Evolutionary conservation across 2,113 vertebrate genomes (phyloP).

Genomic region (Malurus melanocephalus): DNA sequence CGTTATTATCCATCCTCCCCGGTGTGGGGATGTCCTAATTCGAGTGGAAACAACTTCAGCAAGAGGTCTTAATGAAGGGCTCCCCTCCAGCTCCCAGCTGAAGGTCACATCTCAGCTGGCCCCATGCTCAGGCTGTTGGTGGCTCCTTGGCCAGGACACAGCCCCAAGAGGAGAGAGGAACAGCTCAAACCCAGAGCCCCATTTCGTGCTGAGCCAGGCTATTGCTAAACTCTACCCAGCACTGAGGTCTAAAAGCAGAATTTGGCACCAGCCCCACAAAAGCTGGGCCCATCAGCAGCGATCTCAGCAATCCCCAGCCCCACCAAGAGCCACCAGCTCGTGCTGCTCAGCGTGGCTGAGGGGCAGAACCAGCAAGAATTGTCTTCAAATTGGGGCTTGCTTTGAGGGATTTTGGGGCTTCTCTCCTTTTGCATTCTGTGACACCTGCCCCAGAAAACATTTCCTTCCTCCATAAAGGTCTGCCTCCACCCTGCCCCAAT

Average conservation of each 20-base stretch:
- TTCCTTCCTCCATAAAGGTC: background rate
- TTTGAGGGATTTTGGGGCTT: too few species aligned
- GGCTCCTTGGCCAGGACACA: background rate
- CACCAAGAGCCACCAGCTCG: accelerated
- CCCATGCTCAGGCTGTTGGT: background rate
- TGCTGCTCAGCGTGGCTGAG: accelerated
- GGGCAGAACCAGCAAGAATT: background rate
- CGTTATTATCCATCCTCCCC: background rate
- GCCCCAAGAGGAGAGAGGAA: background rate
- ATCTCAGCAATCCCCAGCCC: background rate
- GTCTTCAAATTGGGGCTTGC: accelerated
- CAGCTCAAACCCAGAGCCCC: background rate
- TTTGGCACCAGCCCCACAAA: background rate
- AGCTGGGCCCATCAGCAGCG: background rate
- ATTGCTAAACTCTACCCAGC: background rate
- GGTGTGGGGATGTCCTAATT: too few species aligned
- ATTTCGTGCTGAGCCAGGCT: background rate
- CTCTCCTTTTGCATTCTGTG: background rate
- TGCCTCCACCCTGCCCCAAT: background rate
- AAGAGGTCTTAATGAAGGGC: too few species aligned
- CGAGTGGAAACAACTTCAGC: background rate
- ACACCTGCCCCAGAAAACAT: accelerated
- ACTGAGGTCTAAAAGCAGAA: background rate
- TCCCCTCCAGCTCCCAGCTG: background rate
- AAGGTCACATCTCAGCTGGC: background rate